Base-by-base conservation (phyloP, 2,113 vertebrate genomes). In the Mirza zaza region DNA sequence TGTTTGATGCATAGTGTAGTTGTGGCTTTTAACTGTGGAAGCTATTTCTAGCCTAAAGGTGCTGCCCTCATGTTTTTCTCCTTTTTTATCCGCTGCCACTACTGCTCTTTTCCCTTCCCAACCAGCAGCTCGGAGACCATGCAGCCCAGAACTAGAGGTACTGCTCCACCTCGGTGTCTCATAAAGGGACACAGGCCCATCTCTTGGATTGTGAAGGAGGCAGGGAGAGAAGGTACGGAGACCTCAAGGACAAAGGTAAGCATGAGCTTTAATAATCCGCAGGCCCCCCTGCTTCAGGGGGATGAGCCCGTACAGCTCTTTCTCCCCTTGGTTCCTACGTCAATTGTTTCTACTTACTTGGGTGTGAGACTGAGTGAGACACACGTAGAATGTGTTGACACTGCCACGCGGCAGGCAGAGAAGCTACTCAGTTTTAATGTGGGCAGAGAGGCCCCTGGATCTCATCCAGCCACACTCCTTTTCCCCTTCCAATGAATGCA, bases 291-390 rank as follows among this genome's bases (percentile, higher is more conserved):
- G n/a, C 76, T 65, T 59, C 32, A 29, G 89, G 55, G 82, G 82
- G 39, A 27, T 0, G 55, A 75, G 73, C 57, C 67, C 45, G 34
- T 39, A 11, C 2, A 2, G 3, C 14, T 73, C 61, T 65, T 67
- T 75, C 57, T 79, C 50, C 10, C 50, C 10, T 42, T 14, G 63
- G 61, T 67, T 81, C 68, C 75, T 48, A 1, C 11, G 2, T 65
- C 91, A 57, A 2, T 92, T 95, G 94, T 97, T 94, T 93, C 50
- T 67, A 8, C 75, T 88, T 90, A 29, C 68, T 73, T 18, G 84
- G 79, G 91, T 96, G 95, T 97, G 89, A 98, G 98, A 97, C 97
- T 0, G 77, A 94, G 84, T 21, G 63, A 97, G 45, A 91, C 39
- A 84, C 87, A 89, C 82, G 61, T 32, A 45, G 73, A 87, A 87